A percentile compares a stretch with the other conserved stretches of the same genome.
These are phyloP conservation scores for Eurois occulta DNA, from an alignment of 2,888 invertebrate genomes.

Conservation along the genomic window DNA sequence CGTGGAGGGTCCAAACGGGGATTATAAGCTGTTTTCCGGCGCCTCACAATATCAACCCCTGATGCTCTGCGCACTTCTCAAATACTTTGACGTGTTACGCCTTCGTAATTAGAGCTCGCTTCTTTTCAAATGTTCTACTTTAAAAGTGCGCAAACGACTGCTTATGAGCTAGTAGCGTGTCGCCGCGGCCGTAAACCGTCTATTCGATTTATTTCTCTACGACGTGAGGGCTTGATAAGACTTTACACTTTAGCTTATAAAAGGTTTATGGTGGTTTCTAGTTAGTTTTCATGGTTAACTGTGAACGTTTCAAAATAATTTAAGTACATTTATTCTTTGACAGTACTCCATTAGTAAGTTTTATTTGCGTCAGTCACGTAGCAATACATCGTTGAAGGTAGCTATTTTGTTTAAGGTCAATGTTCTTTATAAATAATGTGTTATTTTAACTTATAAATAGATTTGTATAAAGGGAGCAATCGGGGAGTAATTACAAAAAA, in stretches of 20 bases:
- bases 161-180: constrained; percentile 12
- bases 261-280: constrained; percentile 20
- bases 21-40: constrained; percentile 58
- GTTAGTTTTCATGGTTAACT: constrained; percentile 6
- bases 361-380: constrained; percentile 6
- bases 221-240: constrained; percentile 22
- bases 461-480: background rate
- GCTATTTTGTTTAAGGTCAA: constrained; percentile 8
- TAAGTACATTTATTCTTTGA: constrained; percentile 4
- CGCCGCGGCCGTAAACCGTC: constrained; percentile 8
- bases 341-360: constrained; percentile 4
- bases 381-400: background rate
- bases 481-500: constrained; percentile 18
- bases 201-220: constrained; percentile 46
- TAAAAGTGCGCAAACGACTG: constrained; percentile 45
- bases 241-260: constrained; percentile 24
- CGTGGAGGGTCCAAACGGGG: constrained; percentile 31
- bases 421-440: background rate
- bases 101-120: constrained; percentile 66
- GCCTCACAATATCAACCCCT: constrained; percentile 59
- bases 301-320: constrained; percentile 13
- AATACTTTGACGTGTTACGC: constrained; percentile 63
- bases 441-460: background rate
- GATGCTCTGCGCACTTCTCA: constrained; percentile 56
- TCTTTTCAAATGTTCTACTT: constrained; percentile 62